These are phyloP conservation scores for Tromatobia lineatoria DNA, from an alignment of 2,888 invertebrate genomes.

Conservation along the genomic window DNA sequence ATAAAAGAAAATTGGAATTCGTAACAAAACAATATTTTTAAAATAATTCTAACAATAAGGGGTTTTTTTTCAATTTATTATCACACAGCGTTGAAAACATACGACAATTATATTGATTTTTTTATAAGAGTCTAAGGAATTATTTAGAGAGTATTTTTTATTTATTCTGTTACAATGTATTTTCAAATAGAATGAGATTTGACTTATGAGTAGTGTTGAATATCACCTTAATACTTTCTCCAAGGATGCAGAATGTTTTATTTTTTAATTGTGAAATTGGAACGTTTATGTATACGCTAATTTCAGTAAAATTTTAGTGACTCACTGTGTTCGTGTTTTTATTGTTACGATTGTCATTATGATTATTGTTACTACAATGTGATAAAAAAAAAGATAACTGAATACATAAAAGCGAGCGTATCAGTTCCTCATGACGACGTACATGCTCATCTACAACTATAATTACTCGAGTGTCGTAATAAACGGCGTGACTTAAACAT, in stretches of 20 bases:
- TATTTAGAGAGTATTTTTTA: no score
- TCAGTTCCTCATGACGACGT: not conserved
- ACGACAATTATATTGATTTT: no score
- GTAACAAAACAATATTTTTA: not conserved
- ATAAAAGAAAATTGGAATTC: no score
- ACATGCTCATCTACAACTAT: not conserved
- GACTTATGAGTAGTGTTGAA: not conserved
- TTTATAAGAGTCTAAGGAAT: no score
- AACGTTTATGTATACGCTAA: no score
- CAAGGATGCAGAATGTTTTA: not conserved
- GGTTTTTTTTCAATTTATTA: no score
- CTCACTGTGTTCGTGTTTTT: not conserved
- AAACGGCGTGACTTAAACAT: not conserved
- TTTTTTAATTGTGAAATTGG: not conserved
- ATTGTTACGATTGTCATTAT: not conserved
- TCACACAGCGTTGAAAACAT: no score
- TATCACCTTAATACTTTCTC: not conserved
- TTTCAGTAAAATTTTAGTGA: not conserved
- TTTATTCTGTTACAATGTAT: not conserved
- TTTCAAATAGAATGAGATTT: not conserved
- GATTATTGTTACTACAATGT: not conserved
- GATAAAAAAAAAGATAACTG: not conserved
- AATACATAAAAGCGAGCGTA: not conserved
- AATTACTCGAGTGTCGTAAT: not conserved
- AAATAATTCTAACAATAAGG: no score